Conservation (phyloP, 2,113 vertebrate genomes). For the Mastomys coucha region DNA sequence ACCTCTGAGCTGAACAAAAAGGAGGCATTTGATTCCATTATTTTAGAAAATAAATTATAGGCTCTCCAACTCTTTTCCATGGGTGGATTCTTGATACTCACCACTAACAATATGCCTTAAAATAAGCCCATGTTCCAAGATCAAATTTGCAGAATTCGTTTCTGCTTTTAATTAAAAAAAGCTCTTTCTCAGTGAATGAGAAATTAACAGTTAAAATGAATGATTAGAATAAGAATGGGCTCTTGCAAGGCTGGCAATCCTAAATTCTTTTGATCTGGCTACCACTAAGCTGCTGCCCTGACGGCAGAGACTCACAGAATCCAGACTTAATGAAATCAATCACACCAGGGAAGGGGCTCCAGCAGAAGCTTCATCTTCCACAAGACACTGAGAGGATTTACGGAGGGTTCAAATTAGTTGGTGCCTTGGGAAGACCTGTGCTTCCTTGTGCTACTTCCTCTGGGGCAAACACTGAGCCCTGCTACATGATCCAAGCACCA, state of each 20-base stretch:
- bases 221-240: slow-evolving; percentile 64
- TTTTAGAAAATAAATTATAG: slow-evolving; percentile 72
- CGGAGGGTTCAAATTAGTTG: slow-evolving; percentile 46
- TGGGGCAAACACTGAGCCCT: slow-evolving; percentile 39
- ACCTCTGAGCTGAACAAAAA: slow-evolving; percentile 67
- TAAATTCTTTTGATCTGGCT: slow-evolving; percentile 72
- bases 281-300: slow-evolving; percentile 65
- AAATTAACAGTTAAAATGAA: slow-evolving; percentile 73
- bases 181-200: slow-evolving; percentile 68
- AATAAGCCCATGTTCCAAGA: slow-evolving; percentile 44
- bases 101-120: slow-evolving; percentile 66
- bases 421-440: slow-evolving; percentile 61
- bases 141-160: slow-evolving; percentile 66
- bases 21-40: slow-evolving; percentile 68
- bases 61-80: slow-evolving; percentile 63
- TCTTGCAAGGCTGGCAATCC: slow-evolving; percentile 64
- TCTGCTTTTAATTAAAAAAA: slow-evolving; percentile 78
- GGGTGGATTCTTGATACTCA: slow-evolving; percentile 63
- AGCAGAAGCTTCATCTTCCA: slow-evolving; percentile 60
- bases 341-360: slow-evolving; percentile 35
- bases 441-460: slow-evolving; percentile 29
- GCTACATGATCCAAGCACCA: slow-evolving; percentile 25
- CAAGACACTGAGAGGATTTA: slow-evolving; percentile 52
- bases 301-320: slow-evolving; percentile 58
- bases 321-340: slow-evolving; percentile 72